phyloP scores from a whole-genome alignment of 2,113 vertebrate species.

The Megaptera novaeangliae region DNA sequence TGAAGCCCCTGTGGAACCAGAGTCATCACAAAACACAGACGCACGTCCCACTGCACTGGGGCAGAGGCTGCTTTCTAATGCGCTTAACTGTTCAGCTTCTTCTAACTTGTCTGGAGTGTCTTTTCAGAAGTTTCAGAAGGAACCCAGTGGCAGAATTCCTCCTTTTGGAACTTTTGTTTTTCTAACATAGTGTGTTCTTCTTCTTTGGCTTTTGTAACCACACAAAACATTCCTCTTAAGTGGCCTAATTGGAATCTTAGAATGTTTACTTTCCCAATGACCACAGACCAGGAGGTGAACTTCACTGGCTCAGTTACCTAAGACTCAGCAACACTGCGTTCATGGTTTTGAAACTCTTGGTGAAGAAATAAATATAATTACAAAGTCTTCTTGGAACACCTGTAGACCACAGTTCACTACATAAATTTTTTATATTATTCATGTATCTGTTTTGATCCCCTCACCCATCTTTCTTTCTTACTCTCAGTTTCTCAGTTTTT shows the following conservation, averaged over 20 bases:
- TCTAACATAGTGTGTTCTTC: not conserved
- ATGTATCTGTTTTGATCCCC: not conserved
- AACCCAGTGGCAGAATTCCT: not conserved
- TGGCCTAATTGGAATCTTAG: not conserved
- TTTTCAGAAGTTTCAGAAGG: not conserved
- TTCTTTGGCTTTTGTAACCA: not conserved
- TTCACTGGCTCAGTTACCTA: not conserved
- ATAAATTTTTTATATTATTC: not conserved
- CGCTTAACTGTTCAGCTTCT: accelerated
- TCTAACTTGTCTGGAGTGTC: not conserved
- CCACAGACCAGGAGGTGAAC: not conserved
- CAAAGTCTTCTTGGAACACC: not conserved
- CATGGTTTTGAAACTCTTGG: not conserved
- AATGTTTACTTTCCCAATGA: not conserved
- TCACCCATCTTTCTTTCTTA: not conserved
- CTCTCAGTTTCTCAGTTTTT: not conserved
- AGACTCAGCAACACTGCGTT: not conserved
- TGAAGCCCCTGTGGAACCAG: not conserved
- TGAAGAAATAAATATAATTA: not conserved
- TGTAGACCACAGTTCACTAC: not conserved
- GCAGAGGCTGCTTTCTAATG: not conserved
- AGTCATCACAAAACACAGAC: not conserved
- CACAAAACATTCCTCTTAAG: not conserved
- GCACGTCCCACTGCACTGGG: accelerated
- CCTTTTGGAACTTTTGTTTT: not conserved